phyloP scores from a whole-genome alignment of 2,797 vertebrate species.

The Halcyon smyrnensis region DNA sequence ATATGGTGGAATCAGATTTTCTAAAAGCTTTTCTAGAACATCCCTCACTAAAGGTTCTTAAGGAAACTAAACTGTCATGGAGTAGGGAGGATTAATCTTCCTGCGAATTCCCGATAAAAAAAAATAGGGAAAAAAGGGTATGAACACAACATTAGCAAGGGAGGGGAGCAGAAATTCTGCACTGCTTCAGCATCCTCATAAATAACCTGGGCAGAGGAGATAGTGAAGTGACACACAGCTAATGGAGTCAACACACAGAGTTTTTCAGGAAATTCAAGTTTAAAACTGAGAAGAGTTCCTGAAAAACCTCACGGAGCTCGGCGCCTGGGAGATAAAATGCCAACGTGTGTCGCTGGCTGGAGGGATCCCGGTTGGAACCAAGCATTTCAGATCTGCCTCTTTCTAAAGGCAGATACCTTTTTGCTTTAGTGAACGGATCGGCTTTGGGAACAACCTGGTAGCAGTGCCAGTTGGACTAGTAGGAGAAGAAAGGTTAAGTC shows the following conservation, averaged over 20 bases:
- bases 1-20: constrained; percentile 41
- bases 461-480: accelerated
- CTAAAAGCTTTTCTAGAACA: constrained; percentile 56
- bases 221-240: background rate
- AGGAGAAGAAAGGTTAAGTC: background rate
- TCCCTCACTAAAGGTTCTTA: constrained; percentile 58
- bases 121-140: background rate
- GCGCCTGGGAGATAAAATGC: background rate
- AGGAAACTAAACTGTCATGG: constrained; percentile 54
- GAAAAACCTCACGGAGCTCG: background rate
- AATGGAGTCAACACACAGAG: background rate
- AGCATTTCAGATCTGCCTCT: background rate
- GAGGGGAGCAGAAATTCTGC: background rate
- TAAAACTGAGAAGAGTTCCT: background rate
- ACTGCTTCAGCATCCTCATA: background rate
- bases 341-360: background rate
- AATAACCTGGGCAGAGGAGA: background rate
- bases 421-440: background rate
- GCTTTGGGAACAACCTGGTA: background rate
- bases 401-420: background rate
- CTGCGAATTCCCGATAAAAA: background rate
- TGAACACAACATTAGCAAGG: background rate
- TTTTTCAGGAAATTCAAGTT: background rate
- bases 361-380: background rate
- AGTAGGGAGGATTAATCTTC: constrained; percentile 50